Base-by-base conservation (phyloP, 1,140 invertebrate species). In the Ceratoteleas bidentatus region DNA sequence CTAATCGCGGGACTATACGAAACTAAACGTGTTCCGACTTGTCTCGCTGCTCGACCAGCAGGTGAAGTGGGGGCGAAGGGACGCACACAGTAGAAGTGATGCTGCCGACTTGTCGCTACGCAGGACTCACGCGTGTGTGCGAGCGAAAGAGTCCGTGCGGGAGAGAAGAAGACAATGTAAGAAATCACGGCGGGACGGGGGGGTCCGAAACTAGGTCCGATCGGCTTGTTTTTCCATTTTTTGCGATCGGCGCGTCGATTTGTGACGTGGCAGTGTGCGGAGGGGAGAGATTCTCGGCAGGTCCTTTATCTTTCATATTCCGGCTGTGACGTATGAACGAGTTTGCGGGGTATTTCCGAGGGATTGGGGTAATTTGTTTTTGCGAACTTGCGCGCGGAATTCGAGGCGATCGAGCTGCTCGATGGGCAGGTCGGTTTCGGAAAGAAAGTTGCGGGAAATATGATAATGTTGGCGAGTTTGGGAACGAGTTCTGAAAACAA, bases 21-120 rank as follows among this genome's bases (percentile, higher is more conserved):
- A 65, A 87, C 81, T 87, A 75, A 86, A 86, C 87, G 77, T 87
- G 85, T 88, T 84, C 70, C 73, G 68, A 88, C 87, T 83, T 85
- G 87, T 70, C 68, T 79, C 56, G 68, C 61, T 58, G 32, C 81
- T 84, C 13, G 62, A 43, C 5, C 61, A 73, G 62, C 60, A 68
- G 34, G 50, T 81, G 78, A 83, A 76, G 85, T 86, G 85, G 85
- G 80, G 84, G 78, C 53, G 79, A 61, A 77, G 32, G 58, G 7
- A 49, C 50, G 53, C 50, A 62, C 75, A 78, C 40, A 69, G 52
- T 54, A 73, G 49, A 68, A 79, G 54, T 64, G 65, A 69, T 70
- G 74, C 65, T 70, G 36, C 36, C 10, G 65, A 2, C 40, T 16
- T 7, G 45, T 15, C 13, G 52, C n/a, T 40, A 60, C 47, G 54